These are phyloP conservation scores for Chesias legatella DNA, from an alignment of 2,888 invertebrate species.

Conservation along the genomic window DNA sequence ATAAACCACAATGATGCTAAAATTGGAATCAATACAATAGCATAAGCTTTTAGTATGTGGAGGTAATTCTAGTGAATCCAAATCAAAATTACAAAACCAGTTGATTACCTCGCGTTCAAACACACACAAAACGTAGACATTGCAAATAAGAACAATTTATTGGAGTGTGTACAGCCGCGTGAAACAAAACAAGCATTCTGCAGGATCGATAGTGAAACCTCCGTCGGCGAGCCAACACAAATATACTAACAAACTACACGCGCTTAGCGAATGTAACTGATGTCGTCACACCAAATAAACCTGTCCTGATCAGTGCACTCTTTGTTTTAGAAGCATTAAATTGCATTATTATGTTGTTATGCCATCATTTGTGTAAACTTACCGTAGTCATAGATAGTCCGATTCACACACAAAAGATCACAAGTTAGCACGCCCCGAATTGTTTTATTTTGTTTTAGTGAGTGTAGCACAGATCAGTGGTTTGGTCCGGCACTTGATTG, in stretches of 20 bases:
- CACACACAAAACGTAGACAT: too few relatives aligned
- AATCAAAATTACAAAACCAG: too few relatives aligned
- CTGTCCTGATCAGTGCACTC: neutral
- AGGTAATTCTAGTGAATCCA: too few relatives aligned
- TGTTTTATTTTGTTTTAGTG: constrained; percentile 3
- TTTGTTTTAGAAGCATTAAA: neutral
- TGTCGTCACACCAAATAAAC: neutral
- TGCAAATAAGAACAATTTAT: constrained; percentile 2
- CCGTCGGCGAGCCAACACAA: constrained; percentile 16
- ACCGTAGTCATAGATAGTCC: constrained; percentile 8
- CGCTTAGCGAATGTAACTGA: constrained; percentile 4
- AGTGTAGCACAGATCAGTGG: constrained; percentile 12
- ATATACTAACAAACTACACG: constrained; percentile 20
- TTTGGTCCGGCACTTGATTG: constrained; percentile 8
- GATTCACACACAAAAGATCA: constrained; percentile 8
- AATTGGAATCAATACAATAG: too few relatives aligned
- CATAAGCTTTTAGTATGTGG: too few relatives aligned
- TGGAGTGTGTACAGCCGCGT: constrained; percentile 16
- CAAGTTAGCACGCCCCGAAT: constrained; percentile 1
- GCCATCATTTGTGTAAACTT: constrained; percentile 5
- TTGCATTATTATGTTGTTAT: too few relatives aligned
- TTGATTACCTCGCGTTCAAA: too few relatives aligned
- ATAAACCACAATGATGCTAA: too few relatives aligned
- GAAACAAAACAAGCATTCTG: constrained; percentile 25
- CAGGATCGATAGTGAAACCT: constrained; percentile 25